Conservation (phyloP, 2,797 vertebrate species). For the Clangula hyemalis region DNA sequence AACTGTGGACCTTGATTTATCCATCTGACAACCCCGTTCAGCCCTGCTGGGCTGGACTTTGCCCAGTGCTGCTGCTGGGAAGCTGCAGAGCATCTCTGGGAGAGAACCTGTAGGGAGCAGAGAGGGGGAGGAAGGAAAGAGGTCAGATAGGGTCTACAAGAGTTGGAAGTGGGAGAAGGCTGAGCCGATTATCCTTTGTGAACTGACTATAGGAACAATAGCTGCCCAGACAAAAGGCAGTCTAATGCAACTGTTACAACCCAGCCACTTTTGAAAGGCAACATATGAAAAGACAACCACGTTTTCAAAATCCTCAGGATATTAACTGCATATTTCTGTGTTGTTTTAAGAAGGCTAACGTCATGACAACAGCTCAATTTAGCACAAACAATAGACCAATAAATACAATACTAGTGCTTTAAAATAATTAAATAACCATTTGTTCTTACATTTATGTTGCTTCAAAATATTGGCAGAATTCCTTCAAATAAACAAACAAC, state of each 20-base stretch:
- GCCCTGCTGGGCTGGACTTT: not conserved
- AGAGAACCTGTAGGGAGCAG: not conserved
- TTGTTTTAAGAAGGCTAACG: conserved; percentile 27
- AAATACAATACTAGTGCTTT: conserved; percentile 34
- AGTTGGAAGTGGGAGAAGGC: not conserved
- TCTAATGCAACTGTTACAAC: conserved; percentile 7
- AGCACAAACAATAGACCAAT: conserved; percentile 44
- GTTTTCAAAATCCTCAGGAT: conserved; percentile 34
- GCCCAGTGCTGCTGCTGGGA: not conserved
- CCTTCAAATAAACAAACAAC: conserved; percentile 38
- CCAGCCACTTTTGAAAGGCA: not conserved
- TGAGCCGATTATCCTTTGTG: not conserved
- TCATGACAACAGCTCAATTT: conserved; percentile 49
- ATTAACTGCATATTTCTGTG: conserved; percentile 33
- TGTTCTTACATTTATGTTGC: conserved; percentile 29
- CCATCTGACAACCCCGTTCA: not conserved
- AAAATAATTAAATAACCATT: conserved; percentile 51
- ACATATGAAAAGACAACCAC: not conserved
- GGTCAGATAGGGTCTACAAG: not conserved
- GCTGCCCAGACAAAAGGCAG: not conserved
- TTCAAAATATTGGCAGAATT: conserved; percentile 51
- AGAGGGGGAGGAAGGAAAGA: not conserved
- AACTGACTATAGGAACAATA: not conserved
- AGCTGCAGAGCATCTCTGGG: not conserved
- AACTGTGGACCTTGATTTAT: not conserved